phyloP scores from a whole-genome alignment of 2,797 vertebrate species.

The Sebastolobus altivelis region DNA sequence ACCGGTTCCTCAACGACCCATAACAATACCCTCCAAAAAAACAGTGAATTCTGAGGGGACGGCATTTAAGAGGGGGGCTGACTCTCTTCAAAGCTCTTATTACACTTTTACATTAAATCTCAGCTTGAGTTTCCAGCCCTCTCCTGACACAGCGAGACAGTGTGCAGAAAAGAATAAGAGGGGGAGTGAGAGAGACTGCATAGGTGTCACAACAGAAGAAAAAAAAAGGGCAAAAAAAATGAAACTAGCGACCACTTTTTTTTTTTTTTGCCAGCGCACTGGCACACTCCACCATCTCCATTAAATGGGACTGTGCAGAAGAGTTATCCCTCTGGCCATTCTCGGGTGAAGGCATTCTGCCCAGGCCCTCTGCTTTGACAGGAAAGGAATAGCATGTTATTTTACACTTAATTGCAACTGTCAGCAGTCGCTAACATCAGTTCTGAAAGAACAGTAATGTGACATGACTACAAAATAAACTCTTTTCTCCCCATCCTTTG shows the following conservation, averaged over 20 bases:
- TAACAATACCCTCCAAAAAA: slow-evolving; percentile 79
- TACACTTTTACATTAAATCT: slow-evolving; percentile 82
- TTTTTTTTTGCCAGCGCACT: slow-evolving; percentile 43
- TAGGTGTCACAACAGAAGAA: slow-evolving; percentile 44
- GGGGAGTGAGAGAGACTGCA: slow-evolving; percentile 35
- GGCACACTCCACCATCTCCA: slow-evolving; percentile 61
- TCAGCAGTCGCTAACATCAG: slow-evolving; percentile 90
- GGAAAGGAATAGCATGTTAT: slow-evolving; percentile 90
- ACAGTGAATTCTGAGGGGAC: slow-evolving; percentile 75
- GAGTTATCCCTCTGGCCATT: slow-evolving; percentile 90
- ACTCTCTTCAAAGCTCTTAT: slow-evolving; percentile 78
- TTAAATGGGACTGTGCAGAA: slow-evolving; percentile 79
- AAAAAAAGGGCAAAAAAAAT: slow-evolving; percentile 22
- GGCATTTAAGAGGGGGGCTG: slow-evolving; percentile 66
- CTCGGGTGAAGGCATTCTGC: slow-evolving; percentile 86
- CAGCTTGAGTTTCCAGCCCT: slow-evolving; percentile 70
- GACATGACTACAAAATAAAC: slow-evolving; percentile 92
- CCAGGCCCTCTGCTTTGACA: slow-evolving; percentile 87
- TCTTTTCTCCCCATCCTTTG: slow-evolving; percentile 79
- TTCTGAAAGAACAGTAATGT: slow-evolving; percentile 92
- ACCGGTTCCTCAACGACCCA: slow-evolving; percentile 70
- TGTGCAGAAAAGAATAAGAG: slow-evolving; percentile 38
- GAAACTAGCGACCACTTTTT: slow-evolving; percentile 48
- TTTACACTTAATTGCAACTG: slow-evolving; percentile 95
- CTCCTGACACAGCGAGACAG: slow-evolving; percentile 70